Evolutionary conservation across 1,140 invertebrate species (phyloP).

Genomic region (Trialeurodes vaporariorum): DNA sequence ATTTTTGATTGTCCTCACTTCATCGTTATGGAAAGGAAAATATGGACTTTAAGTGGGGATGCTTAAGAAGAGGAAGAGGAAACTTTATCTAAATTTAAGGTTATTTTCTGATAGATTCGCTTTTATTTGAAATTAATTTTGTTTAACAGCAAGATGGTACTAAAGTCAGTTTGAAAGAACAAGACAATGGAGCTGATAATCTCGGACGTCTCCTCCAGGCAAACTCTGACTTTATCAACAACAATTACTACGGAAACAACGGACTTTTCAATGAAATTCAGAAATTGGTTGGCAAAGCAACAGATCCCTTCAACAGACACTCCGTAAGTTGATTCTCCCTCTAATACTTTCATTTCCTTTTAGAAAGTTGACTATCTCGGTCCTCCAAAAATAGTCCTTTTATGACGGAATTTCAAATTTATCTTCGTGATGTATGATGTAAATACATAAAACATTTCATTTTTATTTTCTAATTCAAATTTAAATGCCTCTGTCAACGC

Average conservation of each 20-base stretch:
- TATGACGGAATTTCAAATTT: no score
- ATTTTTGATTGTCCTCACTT: no score
- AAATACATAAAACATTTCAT: no score
- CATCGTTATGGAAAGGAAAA: no score
- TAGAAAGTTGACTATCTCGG: no score
- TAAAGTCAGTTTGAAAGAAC: slow-evolving; percentile 29
- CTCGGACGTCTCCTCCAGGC: slow-evolving; percentile 41
- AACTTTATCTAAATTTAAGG: not conserved
- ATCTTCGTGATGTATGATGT: no score
- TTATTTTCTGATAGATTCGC: not conserved
- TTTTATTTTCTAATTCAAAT: no score
- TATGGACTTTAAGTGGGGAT: not conserved
- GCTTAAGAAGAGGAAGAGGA: no score
- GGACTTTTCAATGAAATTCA: slow-evolving; percentile 35
- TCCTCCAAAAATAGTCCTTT: no score
- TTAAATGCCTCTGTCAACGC: no score
- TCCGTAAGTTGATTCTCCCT: slow-evolving; percentile 13
- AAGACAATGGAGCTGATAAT: slow-evolving; percentile 32
- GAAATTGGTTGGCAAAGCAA: slow-evolving; percentile 35
- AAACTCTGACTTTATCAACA: slow-evolving; percentile 40
- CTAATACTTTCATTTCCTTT: no score
- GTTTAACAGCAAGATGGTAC: slow-evolving; percentile 25
- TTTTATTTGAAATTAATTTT: not conserved
- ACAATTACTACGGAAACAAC: slow-evolving; percentile 43
- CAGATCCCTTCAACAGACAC: slow-evolving; percentile 36